Conservation (phyloP, 2,888 invertebrate genomes). For the Cantharis nigra region DNA sequence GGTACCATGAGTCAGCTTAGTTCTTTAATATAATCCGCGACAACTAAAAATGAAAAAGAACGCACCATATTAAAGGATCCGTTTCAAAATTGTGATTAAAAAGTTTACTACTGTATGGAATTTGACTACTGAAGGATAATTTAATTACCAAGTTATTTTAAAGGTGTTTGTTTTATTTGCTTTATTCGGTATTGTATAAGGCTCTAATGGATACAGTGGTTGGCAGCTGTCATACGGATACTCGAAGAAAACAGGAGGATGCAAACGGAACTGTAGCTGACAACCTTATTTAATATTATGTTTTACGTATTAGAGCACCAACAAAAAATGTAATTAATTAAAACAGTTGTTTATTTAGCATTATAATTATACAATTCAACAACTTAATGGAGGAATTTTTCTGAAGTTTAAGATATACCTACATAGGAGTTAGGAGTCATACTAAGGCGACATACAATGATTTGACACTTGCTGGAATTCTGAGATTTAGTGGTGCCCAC, state of each 20-base stretch:
- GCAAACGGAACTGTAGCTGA: background rate
- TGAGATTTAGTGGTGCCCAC: too few relatives aligned
- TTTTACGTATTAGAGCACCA: background rate
- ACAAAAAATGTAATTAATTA: background rate
- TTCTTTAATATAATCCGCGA: conserved; percentile 29
- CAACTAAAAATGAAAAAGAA: conserved; percentile 6
- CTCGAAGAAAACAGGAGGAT: conserved; percentile 6
- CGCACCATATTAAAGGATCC: background rate
- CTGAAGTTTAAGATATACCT: too few relatives aligned
- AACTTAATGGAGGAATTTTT: too few relatives aligned
- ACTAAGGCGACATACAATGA: too few relatives aligned
- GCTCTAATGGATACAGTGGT: background rate
- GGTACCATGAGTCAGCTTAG: conserved; percentile 34
- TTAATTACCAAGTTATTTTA: background rate
- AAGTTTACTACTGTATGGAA: background rate
- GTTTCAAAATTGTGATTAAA: background rate
- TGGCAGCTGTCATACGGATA: conserved; percentile 13
- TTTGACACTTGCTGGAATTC: too few relatives aligned
- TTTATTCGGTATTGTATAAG: background rate
- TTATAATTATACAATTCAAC: background rate
- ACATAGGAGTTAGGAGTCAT: too few relatives aligned
- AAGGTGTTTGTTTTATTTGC: background rate
- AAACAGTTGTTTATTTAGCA: background rate
- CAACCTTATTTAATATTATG: background rate
- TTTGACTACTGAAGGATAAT: background rate